Conservation (phyloP, 2,797 vertebrate genomes). For the Gymnocypris eckloni region DNA sequence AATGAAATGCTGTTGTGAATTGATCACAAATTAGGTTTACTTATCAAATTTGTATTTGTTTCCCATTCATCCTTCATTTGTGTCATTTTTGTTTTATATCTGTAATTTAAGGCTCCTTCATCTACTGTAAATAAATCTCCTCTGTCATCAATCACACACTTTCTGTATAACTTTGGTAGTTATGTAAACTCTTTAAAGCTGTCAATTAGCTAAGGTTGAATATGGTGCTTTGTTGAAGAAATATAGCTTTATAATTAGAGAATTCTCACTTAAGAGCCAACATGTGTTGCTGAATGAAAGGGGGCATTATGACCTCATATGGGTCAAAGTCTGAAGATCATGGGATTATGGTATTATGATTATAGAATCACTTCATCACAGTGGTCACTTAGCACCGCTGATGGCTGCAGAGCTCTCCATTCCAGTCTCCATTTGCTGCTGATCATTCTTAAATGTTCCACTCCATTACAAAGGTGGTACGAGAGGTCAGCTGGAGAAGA, state of each 20-base stretch:
- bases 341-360: conserved; percentile 94
- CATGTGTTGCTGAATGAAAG: conserved; percentile 85
- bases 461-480: conserved; percentile 79
- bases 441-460: conserved; percentile 25
- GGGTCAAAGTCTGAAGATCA: conserved; percentile 95
- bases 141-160: background rate
- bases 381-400: conserved; percentile 78
- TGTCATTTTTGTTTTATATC: background rate
- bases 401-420: conserved; percentile 7
- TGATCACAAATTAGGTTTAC: background rate
- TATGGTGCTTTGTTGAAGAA: conserved; percentile 91
- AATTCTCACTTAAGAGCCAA: conserved; percentile 70
- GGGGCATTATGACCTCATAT: conserved; percentile 92
- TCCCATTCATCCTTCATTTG: background rate
- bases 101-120: background rate
- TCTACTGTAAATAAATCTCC: background rate
- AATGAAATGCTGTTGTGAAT: background rate
- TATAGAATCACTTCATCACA: conserved; percentile 94
- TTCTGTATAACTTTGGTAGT: conserved; percentile 43
- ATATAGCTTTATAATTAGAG: conserved; percentile 88
- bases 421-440: background rate
- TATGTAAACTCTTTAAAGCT: conserved; percentile 74
- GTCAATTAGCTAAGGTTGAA: conserved; percentile 87
- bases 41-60: background rate
- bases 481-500: conserved; percentile 93